Evolutionary conservation across 1,140 invertebrate species (phyloP), one percentile per base, ranked within the genome.

Genomic region (Ruditapes philippinarum): DNA sequence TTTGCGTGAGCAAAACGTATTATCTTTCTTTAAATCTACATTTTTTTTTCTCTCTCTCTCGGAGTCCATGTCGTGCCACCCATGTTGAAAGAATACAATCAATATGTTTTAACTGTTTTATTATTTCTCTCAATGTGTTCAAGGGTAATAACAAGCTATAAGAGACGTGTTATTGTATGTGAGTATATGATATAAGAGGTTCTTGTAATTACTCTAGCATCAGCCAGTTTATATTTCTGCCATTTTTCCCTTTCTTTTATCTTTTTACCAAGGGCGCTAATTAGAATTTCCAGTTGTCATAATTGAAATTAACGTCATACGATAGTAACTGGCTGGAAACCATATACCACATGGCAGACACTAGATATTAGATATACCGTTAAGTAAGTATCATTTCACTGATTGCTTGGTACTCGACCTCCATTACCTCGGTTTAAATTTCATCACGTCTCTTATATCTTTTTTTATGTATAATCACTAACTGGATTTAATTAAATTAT

Each of bases 41-140:
- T 33, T 78, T 33, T 57, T 78, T 78, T 78, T 49, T 1, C 22
- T 25, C 51, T n/a, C n/a, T n/a, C n/a, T n/a, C n/a, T n/a, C 51
- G 17, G 74, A 78, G 49, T 51, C 74, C 74, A 78, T 51, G 33
- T 54, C 74, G 45, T 78, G 45, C 79, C 79, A 81, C 79, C 79
- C 79, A 81, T 51, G 79, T 62, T 81, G 79, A 81, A 42, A 81
- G 60, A 45, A 81, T 33, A 80, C 79, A 65, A 81, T 81, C 49
- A 81, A 57, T 62, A 62, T 40, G 49, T 33, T 65, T 57, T 81
- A 62, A 81, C 79, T 62, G 38, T 65, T 81, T 57, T 81, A 38
- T 81, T 65, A 81, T 81, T 81, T 33, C 79, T 11, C n/a, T n/a
- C 51, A 81, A 81, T 81, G 79, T 81, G 79, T 65, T 81, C 12